phyloP scores from a whole-genome alignment of 2,888 invertebrate species.

The Byasa hedistus region DNA sequence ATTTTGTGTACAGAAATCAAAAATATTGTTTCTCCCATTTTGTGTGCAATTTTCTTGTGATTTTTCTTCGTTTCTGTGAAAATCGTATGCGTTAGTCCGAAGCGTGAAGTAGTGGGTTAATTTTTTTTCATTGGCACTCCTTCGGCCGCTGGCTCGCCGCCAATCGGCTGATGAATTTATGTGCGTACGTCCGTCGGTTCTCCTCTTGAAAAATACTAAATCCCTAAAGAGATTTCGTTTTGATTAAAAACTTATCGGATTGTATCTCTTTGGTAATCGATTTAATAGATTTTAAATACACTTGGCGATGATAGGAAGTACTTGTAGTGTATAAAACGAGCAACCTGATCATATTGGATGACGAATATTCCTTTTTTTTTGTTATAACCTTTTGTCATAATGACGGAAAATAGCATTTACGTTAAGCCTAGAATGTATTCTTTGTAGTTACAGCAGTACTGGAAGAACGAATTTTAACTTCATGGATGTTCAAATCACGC shows the following conservation, averaged over 20 bases:
- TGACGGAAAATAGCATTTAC: no score
- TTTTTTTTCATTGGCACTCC: conserved; percentile 44
- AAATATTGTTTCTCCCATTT: no score
- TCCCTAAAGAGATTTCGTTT: conserved; percentile 20
- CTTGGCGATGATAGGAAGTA: no score
- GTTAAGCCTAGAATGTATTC: no score
- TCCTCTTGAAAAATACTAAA: conserved; percentile 33
- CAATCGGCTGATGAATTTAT: conserved; percentile 67
- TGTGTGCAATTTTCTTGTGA: background rate
- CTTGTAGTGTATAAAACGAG: no score
- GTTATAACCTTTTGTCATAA: no score
- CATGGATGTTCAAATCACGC: no score
- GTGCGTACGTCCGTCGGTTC: conserved; percentile 44
- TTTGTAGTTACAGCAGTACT: no score
- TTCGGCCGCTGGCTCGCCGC: conserved; percentile 50
- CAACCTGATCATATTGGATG: no score
- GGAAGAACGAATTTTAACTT: no score
- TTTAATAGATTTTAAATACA: background rate
- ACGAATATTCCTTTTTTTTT: no score
- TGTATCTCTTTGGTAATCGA: background rate
- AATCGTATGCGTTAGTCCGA: conserved; percentile 11
- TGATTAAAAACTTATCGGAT: conserved; percentile 31
- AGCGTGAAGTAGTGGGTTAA: conserved; percentile 30
- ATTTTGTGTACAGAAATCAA: no score
- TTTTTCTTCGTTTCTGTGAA: background rate